Base-by-base conservation (phyloP, 2,797 vertebrate genomes). In the Sebastes reedi region DNA sequence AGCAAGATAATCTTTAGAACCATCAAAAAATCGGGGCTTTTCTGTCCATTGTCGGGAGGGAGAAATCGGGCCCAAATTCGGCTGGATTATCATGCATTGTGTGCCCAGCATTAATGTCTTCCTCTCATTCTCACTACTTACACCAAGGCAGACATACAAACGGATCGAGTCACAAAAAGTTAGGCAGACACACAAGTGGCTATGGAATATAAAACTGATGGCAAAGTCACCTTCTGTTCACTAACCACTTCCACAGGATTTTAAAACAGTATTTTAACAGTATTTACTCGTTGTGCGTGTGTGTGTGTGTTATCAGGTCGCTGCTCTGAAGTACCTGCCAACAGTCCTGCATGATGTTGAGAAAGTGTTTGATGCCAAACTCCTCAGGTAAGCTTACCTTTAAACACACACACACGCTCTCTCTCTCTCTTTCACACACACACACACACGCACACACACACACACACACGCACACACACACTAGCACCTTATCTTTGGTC, bases 321-420 rank as follows among this genome's bases (percentile, higher is more conserved):
- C 98, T 46, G 98, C 98, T 91, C 94, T 99, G 95, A 99, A 99
- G 93, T 99, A 99, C 85, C 96, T 99, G 75, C 98, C 98, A 1
- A 97, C 98, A 14, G 98, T 99, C 72, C 96, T 99, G 76, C 98
- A 98, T 0, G 98, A 99, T 80, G 98, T 99, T 58, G 98, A 99
- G 94, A 98, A 90, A 8, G 97, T 99, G 79, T 99, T 99, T 91
- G 96, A 99, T 94, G 96, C 96, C 58, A 98, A 95, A 91, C 94
- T 99, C 87, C 96, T 99, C 80, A 99, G 98, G 98, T 99, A 93
- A 91, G 92, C 79, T 72, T 77, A 58, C 67, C 14, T 50, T 54
- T 67, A 32, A 72, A 66, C 54, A 54, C 25, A 60, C 56, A 56
- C 5, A 42, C 39, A 3, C 39, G 0, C 36, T 32, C 30, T 32